Evolutionary conservation across 2,797 vertebrate species (phyloP).

Genomic region (Meriones psammophilus): DNA sequence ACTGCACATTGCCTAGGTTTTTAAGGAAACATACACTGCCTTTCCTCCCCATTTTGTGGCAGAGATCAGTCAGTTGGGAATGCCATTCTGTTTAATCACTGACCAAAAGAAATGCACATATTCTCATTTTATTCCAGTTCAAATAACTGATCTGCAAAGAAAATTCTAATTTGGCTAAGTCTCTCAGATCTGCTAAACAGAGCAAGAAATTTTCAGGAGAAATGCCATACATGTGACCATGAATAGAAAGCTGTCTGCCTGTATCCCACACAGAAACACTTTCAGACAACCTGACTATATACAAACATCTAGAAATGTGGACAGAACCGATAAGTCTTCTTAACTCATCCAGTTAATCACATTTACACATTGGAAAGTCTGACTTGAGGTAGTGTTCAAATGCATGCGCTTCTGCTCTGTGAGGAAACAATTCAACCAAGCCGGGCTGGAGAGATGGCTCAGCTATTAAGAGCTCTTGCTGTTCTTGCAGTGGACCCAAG

Average conservation of each 20-base stretch:
- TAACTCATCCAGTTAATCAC: neutral
- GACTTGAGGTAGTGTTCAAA: too few relatives aligned
- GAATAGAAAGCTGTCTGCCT: slow-evolving; percentile 49
- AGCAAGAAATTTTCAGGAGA: slow-evolving; percentile 73
- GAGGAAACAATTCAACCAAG: neutral
- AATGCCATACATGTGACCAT: slow-evolving; percentile 51
- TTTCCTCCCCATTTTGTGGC: neutral
- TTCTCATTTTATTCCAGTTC: slow-evolving; percentile 64
- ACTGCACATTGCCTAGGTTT: neutral
- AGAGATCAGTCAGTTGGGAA: slow-evolving; percentile 21
- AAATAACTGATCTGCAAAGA: slow-evolving; percentile 53
- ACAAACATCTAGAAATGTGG: slow-evolving; percentile 45
- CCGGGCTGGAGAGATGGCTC: neutral
- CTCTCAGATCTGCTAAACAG: slow-evolving; percentile 70
- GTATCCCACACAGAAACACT: slow-evolving; percentile 41
- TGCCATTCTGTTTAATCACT: slow-evolving; percentile 48
- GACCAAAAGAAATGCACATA: slow-evolving; percentile 58
- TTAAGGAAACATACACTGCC: neutral
- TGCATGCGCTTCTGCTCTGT: rapidly evolving
- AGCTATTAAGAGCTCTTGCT: neutral
- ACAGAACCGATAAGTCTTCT: neutral
- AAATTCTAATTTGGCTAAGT: slow-evolving; percentile 59
- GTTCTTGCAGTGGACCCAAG: neutral
- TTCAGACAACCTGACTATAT: slow-evolving; percentile 4
- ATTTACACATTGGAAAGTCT: neutral